phyloP scores from a whole-genome alignment of 2,797 vertebrate species.

The Galago senegalensis region DNA sequence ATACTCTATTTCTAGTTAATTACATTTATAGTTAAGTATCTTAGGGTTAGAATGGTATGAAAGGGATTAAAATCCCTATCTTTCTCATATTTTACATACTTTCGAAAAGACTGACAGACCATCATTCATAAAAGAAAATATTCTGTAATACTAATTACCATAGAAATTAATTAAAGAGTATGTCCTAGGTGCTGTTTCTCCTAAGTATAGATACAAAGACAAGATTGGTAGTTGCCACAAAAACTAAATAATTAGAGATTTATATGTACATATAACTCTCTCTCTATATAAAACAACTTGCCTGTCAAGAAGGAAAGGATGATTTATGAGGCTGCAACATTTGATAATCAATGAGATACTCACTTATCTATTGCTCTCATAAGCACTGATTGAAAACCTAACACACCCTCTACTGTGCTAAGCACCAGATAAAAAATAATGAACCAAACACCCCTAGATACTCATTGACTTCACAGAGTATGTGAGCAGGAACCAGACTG shows the following conservation, averaged over 20 bases:
- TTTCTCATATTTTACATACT: background rate
- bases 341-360: slow-evolving; percentile 65
- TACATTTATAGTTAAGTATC: slow-evolving; percentile 42
- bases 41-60: background rate
- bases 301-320: slow-evolving; percentile 19
- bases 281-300: background rate
- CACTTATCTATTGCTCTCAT: slow-evolving; percentile 43
- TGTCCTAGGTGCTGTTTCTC: background rate
- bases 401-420: background rate
- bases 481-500: background rate
- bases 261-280: background rate
- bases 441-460: background rate
- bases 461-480: background rate
- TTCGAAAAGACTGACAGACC: background rate
- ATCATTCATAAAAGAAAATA: slow-evolving; percentile 62
- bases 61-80: background rate
- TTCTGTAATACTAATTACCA: slow-evolving; percentile 56
- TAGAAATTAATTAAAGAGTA: slow-evolving; percentile 28
- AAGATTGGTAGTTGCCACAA: background rate
- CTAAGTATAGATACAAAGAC: background rate
- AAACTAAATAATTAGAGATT: background rate
- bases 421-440: slow-evolving; percentile 4
- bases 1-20: slow-evolving; percentile 50
- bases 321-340: slow-evolving; percentile 15
- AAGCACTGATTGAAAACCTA: slow-evolving; percentile 50